These are phyloP conservation scores for Hippasteria phrygiana DNA, from an alignment of 53 echinoderm and acorn worm species.

Conservation along the genomic window DNA sequence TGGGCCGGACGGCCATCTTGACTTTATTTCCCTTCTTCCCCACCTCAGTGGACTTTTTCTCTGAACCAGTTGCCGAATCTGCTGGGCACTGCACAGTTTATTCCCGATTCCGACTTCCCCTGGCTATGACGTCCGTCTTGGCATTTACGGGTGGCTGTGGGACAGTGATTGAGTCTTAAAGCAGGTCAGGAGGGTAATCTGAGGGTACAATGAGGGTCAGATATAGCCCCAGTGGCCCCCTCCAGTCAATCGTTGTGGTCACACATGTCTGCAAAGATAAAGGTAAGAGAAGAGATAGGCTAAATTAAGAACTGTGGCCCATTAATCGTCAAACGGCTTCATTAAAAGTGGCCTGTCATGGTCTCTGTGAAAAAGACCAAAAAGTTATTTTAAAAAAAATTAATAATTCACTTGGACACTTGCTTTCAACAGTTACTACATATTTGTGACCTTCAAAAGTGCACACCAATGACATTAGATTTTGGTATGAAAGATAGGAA, in stretches of 20 bases:
- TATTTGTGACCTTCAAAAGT: no score
- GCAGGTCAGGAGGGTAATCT: conserved; percentile 28
- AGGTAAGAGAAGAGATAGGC: neutral
- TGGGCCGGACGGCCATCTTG: conserved; percentile 27
- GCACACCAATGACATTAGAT: no score
- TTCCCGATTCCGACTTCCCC: neutral
- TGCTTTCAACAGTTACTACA: no score
- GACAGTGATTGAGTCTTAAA: conserved; percentile 34
- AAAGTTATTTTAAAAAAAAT: neutral
- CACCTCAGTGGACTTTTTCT: neutral
- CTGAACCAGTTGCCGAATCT: neutral
- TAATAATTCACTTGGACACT: neutral
- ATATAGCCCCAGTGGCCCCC: neutral
- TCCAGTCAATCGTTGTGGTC: neutral
- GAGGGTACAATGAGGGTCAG: neutral
- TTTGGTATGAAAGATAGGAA: no score
- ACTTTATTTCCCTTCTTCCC: neutral
- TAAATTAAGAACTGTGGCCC: neutral
- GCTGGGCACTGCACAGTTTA: neutral
- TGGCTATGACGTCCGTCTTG: conserved; percentile 4
- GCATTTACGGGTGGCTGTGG: conserved; percentile 11
- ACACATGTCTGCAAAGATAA: conserved; percentile 24
- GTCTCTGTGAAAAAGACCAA: neutral
- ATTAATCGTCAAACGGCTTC: neutral
- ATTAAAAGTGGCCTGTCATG: neutral